phyloP scores from a whole-genome alignment of 2,888 invertebrate genomes.

The Neria commutata region DNA sequence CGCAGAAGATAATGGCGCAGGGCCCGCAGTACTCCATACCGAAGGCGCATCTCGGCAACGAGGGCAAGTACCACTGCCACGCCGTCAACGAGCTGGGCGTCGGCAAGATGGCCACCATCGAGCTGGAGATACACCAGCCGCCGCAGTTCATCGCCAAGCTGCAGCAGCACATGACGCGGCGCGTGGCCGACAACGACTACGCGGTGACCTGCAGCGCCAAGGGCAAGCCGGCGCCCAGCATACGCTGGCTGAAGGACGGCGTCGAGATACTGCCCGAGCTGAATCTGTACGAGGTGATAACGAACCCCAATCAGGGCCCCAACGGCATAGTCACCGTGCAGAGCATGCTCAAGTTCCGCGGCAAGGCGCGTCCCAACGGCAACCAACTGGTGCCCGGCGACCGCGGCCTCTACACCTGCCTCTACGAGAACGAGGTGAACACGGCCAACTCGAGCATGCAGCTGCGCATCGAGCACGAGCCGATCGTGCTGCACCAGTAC shows the following conservation, averaged over 20 bases:
- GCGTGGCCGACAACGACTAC: slow-evolving; percentile 80
- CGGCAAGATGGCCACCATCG: slow-evolving; percentile 83
- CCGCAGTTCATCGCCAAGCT: slow-evolving; percentile 83
- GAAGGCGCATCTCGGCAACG: slow-evolving; percentile 82
- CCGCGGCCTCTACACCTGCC: slow-evolving; percentile 85
- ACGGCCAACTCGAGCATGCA: slow-evolving; percentile 88
- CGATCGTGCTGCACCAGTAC: slow-evolving; percentile 83
- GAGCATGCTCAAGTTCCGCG: slow-evolving; percentile 80
- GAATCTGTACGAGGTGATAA: slow-evolving; percentile 81
- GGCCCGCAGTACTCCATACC: slow-evolving; percentile 85
- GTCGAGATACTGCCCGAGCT: slow-evolving; percentile 77
- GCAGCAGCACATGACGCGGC: slow-evolving; percentile 80
- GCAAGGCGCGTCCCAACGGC: slow-evolving; percentile 76
- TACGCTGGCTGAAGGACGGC: slow-evolving; percentile 87
- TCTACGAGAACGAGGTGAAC: slow-evolving; percentile 88
- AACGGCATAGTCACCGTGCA: slow-evolving; percentile 83
- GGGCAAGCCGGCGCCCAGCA: slow-evolving; percentile 84
- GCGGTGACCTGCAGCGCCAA: slow-evolving; percentile 83
- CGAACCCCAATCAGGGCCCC: slow-evolving; percentile 76
- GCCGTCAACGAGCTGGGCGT: slow-evolving; percentile 88
- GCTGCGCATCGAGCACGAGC: slow-evolving; percentile 88
- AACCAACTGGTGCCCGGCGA: slow-evolving; percentile 83
- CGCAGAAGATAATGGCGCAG: slow-evolving; percentile 74
- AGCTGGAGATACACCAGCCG: slow-evolving; percentile 85
- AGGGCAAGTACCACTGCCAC: slow-evolving; percentile 89